phyloP scores from a whole-genome alignment of 23 tunicate species.

The Styela clava region DNA sequence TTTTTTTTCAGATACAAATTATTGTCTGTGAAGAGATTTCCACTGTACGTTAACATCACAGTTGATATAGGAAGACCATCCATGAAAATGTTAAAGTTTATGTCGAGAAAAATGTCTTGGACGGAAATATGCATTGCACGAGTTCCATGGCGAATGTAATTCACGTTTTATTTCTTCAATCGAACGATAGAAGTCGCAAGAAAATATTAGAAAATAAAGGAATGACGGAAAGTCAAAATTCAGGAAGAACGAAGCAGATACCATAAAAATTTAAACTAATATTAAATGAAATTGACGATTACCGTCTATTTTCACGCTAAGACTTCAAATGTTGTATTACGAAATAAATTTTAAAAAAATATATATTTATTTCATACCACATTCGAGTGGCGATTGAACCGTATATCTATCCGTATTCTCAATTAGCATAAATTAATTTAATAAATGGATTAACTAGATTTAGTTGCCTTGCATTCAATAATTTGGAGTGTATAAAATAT shows the following conservation, averaged over 20 bases:
- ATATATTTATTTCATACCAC: no score
- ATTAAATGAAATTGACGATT: neutral
- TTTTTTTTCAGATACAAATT: conserved; percentile 18
- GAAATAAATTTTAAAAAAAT: no score
- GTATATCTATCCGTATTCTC: no score
- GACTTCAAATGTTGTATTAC: no score
- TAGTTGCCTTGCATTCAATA: no score
- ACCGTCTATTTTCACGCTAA: neutral
- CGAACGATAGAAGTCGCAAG: no score
- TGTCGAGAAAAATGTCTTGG: neutral
- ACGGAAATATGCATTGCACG: neutral
- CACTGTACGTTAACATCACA: conserved; percentile 38
- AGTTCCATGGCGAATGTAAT: neutral
- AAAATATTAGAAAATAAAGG: no score
- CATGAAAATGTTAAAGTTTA: neutral
- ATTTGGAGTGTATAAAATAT: no score
- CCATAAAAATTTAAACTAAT: neutral
- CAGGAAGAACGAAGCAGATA: neutral
- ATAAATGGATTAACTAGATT: no score
- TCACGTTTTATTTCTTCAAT: neutral
- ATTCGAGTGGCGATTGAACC: no score
- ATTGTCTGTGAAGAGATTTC: neutral
- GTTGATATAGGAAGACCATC: conserved; percentile 46
- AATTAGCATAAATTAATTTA: no score
- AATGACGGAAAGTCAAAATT: no score